phyloP scores from a whole-genome alignment of 2,888 invertebrate genomes.

The Coenonympha glycerion region DNA sequence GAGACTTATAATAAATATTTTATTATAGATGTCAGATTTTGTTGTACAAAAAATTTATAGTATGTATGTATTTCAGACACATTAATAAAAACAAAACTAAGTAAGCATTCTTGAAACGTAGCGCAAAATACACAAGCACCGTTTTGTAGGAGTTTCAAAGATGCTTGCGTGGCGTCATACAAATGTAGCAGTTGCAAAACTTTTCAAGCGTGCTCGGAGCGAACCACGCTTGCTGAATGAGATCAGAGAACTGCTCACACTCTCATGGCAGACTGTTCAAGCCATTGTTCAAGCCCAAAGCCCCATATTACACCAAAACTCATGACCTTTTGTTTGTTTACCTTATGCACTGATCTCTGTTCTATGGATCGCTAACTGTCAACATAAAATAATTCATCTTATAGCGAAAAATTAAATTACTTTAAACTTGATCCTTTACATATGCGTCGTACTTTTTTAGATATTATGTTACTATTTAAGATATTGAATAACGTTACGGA shows the following conservation, averaged over 20 bases:
- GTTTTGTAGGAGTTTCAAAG: constrained; percentile 9
- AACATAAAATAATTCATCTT: too few relatives aligned
- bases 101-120: not conserved
- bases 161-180: constrained; percentile 7
- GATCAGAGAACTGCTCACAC: constrained; percentile 18
- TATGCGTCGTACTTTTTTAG: too few relatives aligned
- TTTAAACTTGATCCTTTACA: too few relatives aligned
- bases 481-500: too few relatives aligned
- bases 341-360: too few relatives aligned
- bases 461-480: too few relatives aligned
- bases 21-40: too few relatives aligned
- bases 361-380: too few relatives aligned
- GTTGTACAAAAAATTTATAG: too few relatives aligned
- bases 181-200: constrained; percentile 19
- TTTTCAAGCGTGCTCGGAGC: constrained; percentile 17
- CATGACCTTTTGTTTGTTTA: constrained; percentile 23
- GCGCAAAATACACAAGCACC: constrained; percentile 10
- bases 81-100: not conserved
- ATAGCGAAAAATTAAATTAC: too few relatives aligned
- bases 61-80: too few relatives aligned
- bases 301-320: constrained; percentile 20
- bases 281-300: constrained; percentile 11
- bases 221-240: constrained; percentile 23
- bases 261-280: constrained; percentile 14
- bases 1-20: too few relatives aligned